Evolutionary conservation across 2,888 invertebrate species (phyloP), one percentile per base, ranked within the genome.

Genomic region (Lasioglossum marginatum): DNA sequence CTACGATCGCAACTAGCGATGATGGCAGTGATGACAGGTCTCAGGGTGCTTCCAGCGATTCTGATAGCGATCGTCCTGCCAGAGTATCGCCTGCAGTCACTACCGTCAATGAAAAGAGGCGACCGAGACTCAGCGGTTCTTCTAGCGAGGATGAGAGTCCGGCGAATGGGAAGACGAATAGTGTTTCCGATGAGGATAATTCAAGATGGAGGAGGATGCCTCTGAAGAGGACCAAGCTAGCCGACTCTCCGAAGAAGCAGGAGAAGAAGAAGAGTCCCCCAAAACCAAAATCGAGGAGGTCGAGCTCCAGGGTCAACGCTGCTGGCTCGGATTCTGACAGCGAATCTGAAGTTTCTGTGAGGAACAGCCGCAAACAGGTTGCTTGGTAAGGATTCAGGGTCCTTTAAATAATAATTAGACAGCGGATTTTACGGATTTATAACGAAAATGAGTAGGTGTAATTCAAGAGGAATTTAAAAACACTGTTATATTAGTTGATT

Each of bases 201-300:
- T 73, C 92, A 0, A 90, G 91, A 31, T 94, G 94, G 93, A 91
- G 93, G 72, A 90, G 93, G 43, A 68, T 91, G 31, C 79, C 94
- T 4, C 82, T 92, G 8, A 95, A 95, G 76, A 93, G 94, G 10
- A 93, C 77, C 81, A 94, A 94, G 34, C 80, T 92, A 40, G 86
- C 90, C 4, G 94, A 95, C 34, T 92, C 93, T n/a, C 91, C 93
- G 70, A 93, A 92, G 77, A 94, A 94, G 70, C 92, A 92, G 57
- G 90, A 92, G 37, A 95, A 95, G 40, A 94, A 94, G 87, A 94
- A 94, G 87, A 94, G 92, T 79, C 92, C 94, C 0, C 86, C 90
- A 91, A 96, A 95, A 93, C 95, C 83, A 90, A 96, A 93, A 90
- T 95, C 92, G 70, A 94, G 93, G 34, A 92, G 94, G 57, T 92